Evolutionary conservation across 2,113 vertebrate species (phyloP), one percentile per base, ranked within the genome.

Genomic region (Talpa occidentalis): DNA sequence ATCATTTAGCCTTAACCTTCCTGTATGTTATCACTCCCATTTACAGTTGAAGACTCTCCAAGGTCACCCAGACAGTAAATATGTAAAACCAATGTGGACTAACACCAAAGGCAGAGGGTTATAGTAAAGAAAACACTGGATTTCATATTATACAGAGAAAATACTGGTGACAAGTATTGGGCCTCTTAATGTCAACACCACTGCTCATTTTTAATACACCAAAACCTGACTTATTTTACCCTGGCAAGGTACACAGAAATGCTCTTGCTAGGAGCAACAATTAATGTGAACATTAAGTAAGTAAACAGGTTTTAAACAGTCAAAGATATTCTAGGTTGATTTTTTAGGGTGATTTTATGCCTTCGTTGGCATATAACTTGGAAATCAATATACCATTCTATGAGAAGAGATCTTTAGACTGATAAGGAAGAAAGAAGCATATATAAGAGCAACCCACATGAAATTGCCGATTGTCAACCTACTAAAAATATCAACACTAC

Each of bases 11-110:
- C 15, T 37, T 93, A 56, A 17, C 26, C 17, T 59, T 42, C 37
- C 7, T 40, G 1, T 54, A 62, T 54, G 8, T 22, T 77, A 70
- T 42, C 37, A 87, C 11, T 77, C 11, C 47, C 15, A 60, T 69
- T 88, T 44, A 90, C 30, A 93, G 22, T 91, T 21, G 52, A 95
- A 74, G n/a, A 60, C 7, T 89, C 42, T 89, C 44, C 21, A 83
- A 93, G 66, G 21, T 69, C 70, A 96, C 4, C 5, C 30, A 78
- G 28, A 17, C 37, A 85, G 47, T 7, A 54, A 14, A 79, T 56
- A 37, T 79, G 12, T 70, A 60, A 83, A 82, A 85, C 10, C 26
- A 74, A 10, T 59, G 12, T 30, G 62, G 32, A 56, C 67, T 87
- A 64, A 89, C 32, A 93, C 9, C 21, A 86, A 91, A 93, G 40